These are phyloP conservation scores for Andrena camellia DNA, from an alignment of 2,888 invertebrate genomes.

Conservation along the genomic window DNA sequence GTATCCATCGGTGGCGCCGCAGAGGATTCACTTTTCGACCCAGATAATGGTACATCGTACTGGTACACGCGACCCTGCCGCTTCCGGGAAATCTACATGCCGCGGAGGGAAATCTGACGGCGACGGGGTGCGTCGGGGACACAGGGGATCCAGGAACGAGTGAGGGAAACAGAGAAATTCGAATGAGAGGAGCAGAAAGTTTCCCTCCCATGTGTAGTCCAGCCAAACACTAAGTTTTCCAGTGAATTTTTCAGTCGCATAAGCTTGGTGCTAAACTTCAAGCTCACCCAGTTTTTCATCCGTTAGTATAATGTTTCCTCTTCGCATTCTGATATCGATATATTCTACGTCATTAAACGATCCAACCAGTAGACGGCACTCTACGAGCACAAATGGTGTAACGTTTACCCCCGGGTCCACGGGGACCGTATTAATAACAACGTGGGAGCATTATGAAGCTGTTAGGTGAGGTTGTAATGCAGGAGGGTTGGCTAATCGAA, in stretches of 20 bases:
- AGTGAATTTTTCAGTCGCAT: too few species aligned
- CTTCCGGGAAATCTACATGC: conserved; percentile 24
- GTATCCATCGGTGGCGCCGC: conserved; percentile 1
- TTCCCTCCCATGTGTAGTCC: not conserved
- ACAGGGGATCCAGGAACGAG: not conserved
- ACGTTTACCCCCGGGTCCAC: conserved; percentile 5
- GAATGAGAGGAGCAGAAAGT: not conserved
- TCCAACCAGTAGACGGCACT: not conserved
- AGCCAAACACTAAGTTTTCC: not conserved
- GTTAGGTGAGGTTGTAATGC: not conserved
- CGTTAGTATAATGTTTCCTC: too few species aligned
- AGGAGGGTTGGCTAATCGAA: conserved; percentile 57
- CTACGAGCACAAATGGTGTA: not conserved
- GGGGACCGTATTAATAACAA: conserved; percentile 27
- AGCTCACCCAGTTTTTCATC: too few species aligned
- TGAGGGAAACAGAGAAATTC: not conserved
- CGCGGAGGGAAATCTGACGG: conserved; percentile 6
- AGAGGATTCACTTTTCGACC: conserved; percentile 19
- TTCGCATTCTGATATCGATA: too few species aligned
- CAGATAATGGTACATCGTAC: conserved; percentile 16
- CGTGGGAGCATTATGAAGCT: conserved; percentile 14
- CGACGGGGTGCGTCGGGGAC: not conserved
- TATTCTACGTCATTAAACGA: conserved; percentile 2
- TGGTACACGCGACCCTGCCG: not conserved
- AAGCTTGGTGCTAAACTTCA: too few species aligned